A percentile compares a stretch with the other conserved stretches of the same genome.
Conservation (phyloP, 1,140 invertebrate genomes). For the Melitaea cinxia region DNA sequence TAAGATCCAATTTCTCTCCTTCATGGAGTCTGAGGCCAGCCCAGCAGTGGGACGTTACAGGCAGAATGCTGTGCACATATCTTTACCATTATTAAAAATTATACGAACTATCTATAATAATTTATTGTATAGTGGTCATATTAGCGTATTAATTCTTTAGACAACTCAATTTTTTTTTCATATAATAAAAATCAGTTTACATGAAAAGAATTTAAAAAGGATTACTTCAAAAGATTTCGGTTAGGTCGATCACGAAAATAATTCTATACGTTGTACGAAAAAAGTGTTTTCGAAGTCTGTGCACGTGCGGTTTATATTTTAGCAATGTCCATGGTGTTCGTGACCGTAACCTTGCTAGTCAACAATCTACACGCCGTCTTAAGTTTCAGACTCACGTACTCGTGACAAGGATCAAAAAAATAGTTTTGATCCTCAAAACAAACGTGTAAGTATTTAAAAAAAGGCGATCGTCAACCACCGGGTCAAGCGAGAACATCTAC, state of each 20-base stretch:
- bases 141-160: too few relatives aligned
- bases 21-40: too few relatives aligned
- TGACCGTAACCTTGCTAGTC: slow-evolving; percentile 56
- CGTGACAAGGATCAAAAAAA: slow-evolving; percentile 68
- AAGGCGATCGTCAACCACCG: too few relatives aligned
- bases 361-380: slow-evolving; percentile 42
- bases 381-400: slow-evolving; percentile 64
- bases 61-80: too few relatives aligned
- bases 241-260: slow-evolving; percentile 36
- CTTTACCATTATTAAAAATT: too few relatives aligned
- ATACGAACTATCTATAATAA: too few relatives aligned
- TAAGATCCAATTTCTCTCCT: too few relatives aligned
- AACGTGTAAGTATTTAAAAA: slow-evolving; percentile 65
- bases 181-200: neutral
- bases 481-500: slow-evolving; percentile 34
- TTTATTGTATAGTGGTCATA: too few relatives aligned
- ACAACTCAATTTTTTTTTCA: too few relatives aligned
- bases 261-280: slow-evolving; percentile 36
- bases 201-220: slow-evolving; percentile 18
- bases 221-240: slow-evolving; percentile 33
- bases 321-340: slow-evolving; percentile 51
- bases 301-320: slow-evolving; percentile 58
- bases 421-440: slow-evolving; percentile 65
- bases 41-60: too few relatives aligned
- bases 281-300: slow-evolving; percentile 41